phyloP scores from a whole-genome alignment of 2,113 vertebrate species.

The Leucopsar rothschildi region DNA sequence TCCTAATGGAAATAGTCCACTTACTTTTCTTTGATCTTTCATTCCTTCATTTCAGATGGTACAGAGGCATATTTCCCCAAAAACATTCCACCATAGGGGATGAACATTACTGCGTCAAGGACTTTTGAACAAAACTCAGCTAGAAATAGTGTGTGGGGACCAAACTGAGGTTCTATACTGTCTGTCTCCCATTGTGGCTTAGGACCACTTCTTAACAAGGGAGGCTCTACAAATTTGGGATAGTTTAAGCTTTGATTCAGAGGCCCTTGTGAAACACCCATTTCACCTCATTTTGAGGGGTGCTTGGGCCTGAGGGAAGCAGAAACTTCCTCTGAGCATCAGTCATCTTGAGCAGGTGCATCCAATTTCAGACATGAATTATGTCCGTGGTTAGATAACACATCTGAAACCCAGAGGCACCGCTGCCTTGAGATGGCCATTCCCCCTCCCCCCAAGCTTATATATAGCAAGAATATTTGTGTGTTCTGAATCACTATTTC shows the following conservation, averaged over 20 bases:
- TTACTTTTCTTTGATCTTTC: background rate
- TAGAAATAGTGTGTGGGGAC: background rate
- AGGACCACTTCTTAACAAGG: background rate
- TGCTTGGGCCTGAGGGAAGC: background rate
- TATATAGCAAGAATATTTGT: slow-evolving; percentile 60
- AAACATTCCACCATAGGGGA: background rate
- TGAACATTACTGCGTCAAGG: background rate
- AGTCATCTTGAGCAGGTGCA: background rate
- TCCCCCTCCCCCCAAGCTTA: background rate
- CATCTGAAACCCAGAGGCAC: background rate
- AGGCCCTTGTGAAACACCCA: background rate
- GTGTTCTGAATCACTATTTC: slow-evolving; percentile 41
- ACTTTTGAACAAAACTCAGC: background rate
- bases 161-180: background rate
- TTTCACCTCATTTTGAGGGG: background rate
- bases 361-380: background rate
- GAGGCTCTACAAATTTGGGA: background rate
- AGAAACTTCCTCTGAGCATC: background rate
- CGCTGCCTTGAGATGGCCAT: background rate
- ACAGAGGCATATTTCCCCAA: background rate
- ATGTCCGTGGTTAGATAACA: background rate
- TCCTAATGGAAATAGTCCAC: background rate
- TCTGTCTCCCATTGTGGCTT: rapidly evolving
- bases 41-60: background rate
- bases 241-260: background rate